Evolutionary conservation across 2,113 vertebrate genomes (phyloP), one percentile per base, ranked within the genome.

Genomic region (Prietella phreatophila): DNA sequence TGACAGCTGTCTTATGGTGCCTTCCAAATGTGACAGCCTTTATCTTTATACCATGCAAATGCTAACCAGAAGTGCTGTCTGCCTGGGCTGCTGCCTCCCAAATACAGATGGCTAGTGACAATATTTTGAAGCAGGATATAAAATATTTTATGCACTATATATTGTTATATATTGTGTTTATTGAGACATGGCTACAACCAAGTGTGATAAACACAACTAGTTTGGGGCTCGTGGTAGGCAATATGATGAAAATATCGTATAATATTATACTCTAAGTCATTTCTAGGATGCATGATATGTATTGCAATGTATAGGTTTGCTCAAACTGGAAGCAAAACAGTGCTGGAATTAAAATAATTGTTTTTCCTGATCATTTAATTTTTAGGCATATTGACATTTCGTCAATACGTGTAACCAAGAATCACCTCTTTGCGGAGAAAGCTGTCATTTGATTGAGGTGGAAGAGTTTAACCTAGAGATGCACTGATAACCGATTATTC

Each of bases 41-140:
- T 56, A 56, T 78, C 76, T 19, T 80, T 36, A 82, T 61, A 39
- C 33, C 80, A 61, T 82, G 80, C 80, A 82, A 82, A 82, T 39
- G 33, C 80, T 60, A 82, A 61, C 55, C 58, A 61, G 53, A 42
- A 82, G 56, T 82, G 56, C 58, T 82, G 53, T 82, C 30, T 60
- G 80, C 56, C 56, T 61, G 20, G 3, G 33, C 56, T 61, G 80
- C 80, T 60, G 55, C 19, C 19, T 58, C 19, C 33, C 19, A 82
- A 82, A 22, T 56, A 22, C 3, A 61, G 80, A 82, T 82, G 80
- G 56, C 56, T 82, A 82, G 80, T 60, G 56, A 61, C 80, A 60
- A 61, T 82, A 61, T 60, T 36, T 22, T 60, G 30, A 81, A 56
- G n/a, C n/a, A 13, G 1, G 17, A 3, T 58, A 11, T 30, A 39